Evolutionary conservation across 2,797 vertebrate species (phyloP), one percentile per base, ranked within the genome.

Genomic region (Macroramphosus scolopax): DNA sequence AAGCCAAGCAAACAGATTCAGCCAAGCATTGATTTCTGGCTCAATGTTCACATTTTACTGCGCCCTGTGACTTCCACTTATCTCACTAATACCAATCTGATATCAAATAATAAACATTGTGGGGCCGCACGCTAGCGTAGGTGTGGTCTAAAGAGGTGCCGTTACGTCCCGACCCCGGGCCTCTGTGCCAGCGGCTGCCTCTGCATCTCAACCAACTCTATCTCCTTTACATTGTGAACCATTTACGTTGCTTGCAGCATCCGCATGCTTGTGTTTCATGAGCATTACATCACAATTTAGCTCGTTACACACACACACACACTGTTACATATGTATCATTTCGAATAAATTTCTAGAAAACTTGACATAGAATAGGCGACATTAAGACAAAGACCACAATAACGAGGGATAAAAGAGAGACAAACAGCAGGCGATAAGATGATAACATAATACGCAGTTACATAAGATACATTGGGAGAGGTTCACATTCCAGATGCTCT

Each of bases 261-360:
- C 58, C 63, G 55, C 57, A 67, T 58, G 51, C 65, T 56, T 62
- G 47, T 78, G 83, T 89, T 89, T 86, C 82, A 86, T 78, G 68
- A 69, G 77, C 80, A 82, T 89, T 88, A 89, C 85, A 88, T 87
- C 85, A 88, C 83, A 78, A 75, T 78, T 61, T 22, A 61, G 71
- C 66, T 81, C 65, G 67, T 80, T 53, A 12, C 47, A 35, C 32
- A 37, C 18, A n/a, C n/a, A n/a, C n/a, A n/a, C n/a, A n/a, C n/a
- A n/a, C n/a, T n/a, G n/a, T n/a, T n/a, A n/a, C n/a, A n/a, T n/a
- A n/a, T n/a, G n/a, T n/a, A n/a, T n/a, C n/a, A n/a, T n/a, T n/a
- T n/a, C n/a, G n/a, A n/a, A n/a, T 5, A 16, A 11, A 65, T 42
- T 38, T 50, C 28, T 29, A 13, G 1, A 17, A 18, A 16, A 8